These are phyloP conservation scores for Folsomia manolachei DNA, from an alignment of 2,888 invertebrate species.

Conservation along the genomic window DNA sequence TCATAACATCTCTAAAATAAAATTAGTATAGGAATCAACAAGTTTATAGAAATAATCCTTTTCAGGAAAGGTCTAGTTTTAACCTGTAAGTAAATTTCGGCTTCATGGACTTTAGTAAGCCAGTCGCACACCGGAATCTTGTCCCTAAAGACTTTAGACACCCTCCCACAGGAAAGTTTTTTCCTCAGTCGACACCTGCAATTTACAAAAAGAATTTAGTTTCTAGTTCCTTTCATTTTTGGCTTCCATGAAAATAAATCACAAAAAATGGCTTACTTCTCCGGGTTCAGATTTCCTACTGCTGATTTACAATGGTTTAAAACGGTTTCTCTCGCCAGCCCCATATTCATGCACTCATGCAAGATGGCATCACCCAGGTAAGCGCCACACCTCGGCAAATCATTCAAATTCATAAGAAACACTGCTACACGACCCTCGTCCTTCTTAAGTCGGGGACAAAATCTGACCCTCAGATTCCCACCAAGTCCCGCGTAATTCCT, in stretches of 20 bases:
- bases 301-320: background rate
- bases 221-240: too few species aligned
- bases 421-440: conserved; percentile 39
- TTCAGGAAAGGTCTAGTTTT: too few species aligned
- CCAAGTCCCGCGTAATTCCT: conserved; percentile 25
- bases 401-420: conserved; percentile 29
- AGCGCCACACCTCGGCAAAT: background rate
- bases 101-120: conserved; percentile 13
- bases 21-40: background rate
- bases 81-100: conserved; percentile 39
- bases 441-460: conserved; percentile 36
- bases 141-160: conserved; percentile 30
- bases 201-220: too few species aligned
- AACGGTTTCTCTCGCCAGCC: conserved; percentile 18
- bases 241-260: too few species aligned
- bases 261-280: too few species aligned
- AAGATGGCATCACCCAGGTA: conserved; percentile 33
- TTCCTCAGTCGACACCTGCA: conserved; percentile 1
- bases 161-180: conserved; percentile 19
- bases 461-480: conserved; percentile 29
- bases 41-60: too few species aligned
- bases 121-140: background rate
- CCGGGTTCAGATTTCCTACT: too few species aligned
- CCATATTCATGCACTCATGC: conserved; percentile 27
- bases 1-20: background rate